Base-by-base conservation (phyloP, 2,888 invertebrate species). In the Dysmachus trigonus region DNA sequence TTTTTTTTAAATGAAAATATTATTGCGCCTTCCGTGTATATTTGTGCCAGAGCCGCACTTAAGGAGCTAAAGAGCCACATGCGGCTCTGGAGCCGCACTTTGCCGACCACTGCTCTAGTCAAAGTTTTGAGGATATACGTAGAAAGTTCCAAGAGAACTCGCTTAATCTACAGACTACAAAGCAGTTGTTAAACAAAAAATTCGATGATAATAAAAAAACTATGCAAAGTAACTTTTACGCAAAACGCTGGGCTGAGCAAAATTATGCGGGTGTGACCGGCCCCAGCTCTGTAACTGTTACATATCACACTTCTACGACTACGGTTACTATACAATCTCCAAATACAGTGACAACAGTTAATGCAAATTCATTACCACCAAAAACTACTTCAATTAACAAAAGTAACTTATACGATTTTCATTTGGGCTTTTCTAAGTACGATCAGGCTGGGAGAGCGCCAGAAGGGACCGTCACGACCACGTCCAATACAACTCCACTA, bases 211-310 rank as follows among this genome's bases (percentile, higher is more conserved):
- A 85, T 73, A 85, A 84, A 81, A 87, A 73, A 33, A 73, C 27
- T 87, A 87, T 87, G 87, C 72, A 86, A 84, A 85, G 72, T 83
- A 86, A 83, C 71, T 86, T 84, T 79, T 73, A 51, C 18, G 77
- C 38, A 18, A 83, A 33, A 27, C 83, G 85, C 72, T 84, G 71
- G 73, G 85, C 81, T 81, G 85, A 83, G 47, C 87, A 87, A 31
- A 85, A 82, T 51, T 82, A 81, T 73, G 30, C 47, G 4, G 41
- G 13, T 22, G 18, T 72, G 15, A 72, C 27, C 38, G 38, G 41
- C 27, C 38, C 83, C 27, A 83, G 72, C 27, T 72, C 72, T n/a
- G 83, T 85, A 77, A 84, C 84, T 33, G 81, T 86, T 62, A 86
- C 85, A 31, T 85, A 85, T 85, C 82, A 74, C 72, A 82, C 84